These are phyloP conservation scores for Heliconius melpomene DNA, from an alignment of 1,140 invertebrate species.

Conservation along the genomic window DNA sequence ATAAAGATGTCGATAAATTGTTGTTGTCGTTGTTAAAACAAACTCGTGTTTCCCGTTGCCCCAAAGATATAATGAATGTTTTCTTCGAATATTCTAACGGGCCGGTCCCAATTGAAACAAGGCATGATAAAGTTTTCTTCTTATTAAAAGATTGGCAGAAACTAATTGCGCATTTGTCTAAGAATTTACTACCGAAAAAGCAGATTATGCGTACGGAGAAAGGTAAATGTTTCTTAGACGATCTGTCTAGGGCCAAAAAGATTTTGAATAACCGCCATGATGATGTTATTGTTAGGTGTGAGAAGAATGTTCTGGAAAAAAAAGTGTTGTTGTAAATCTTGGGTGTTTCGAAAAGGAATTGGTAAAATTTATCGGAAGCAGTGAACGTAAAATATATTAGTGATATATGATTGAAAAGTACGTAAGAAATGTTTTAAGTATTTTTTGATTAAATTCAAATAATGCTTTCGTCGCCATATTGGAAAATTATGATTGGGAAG, in stretches of 20 bases:
- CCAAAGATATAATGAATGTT: conserved; percentile 63
- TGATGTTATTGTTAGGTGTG: conserved; percentile 55
- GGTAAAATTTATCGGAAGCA: background rate
- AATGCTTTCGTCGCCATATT: background rate
- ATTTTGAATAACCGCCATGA: conserved; percentile 55
- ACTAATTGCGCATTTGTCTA: conserved; percentile 64
- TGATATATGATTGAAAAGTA: background rate
- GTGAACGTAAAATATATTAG: background rate
- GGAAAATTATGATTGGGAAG: too few species aligned
- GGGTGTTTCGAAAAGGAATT: background rate
- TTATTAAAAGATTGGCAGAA: conserved; percentile 71
- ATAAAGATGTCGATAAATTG: conserved; percentile 57
- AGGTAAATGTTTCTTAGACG: conserved; percentile 65
- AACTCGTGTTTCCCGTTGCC: conserved; percentile 38
- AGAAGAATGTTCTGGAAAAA: conserved; percentile 59
- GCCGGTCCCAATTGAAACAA: conserved; percentile 58
- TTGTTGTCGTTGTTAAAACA: conserved; percentile 55
- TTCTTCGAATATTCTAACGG: conserved; percentile 70
- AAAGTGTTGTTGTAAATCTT: conserved; percentile 61
- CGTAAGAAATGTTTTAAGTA: too few species aligned
- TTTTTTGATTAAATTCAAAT: background rate
- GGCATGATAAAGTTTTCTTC: conserved; percentile 57
- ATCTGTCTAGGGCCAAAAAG: conserved; percentile 66
- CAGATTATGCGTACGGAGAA: conserved; percentile 66
- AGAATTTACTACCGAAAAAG: conserved; percentile 65